phyloP scores from a whole-genome alignment of 2,113 vertebrate genomes.

The Calypte anna region DNA sequence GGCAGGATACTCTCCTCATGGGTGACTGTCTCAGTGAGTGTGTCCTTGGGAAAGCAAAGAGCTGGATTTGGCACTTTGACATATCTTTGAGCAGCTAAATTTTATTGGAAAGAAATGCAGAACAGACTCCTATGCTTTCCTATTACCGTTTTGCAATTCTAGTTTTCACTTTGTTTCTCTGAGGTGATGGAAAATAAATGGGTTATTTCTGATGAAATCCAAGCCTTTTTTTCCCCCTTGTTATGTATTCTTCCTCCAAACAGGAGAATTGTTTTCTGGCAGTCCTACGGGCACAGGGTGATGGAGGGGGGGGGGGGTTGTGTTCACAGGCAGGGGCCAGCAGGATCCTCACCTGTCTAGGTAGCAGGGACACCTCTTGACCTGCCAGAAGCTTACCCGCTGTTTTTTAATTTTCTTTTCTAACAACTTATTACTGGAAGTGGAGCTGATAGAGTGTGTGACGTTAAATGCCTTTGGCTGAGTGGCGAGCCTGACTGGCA shows the following conservation, averaged over 20 bases:
- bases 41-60: not conserved
- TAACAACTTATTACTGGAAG: not conserved
- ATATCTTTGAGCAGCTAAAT: not conserved
- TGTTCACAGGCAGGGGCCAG: not conserved
- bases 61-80: not conserved
- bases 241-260: not conserved
- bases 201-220: not conserved
- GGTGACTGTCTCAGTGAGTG: not conserved
- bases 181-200: not conserved
- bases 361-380: not conserved
- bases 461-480: not conserved
- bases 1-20: not conserved
- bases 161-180: not conserved
- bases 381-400: not conserved
- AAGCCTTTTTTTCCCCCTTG: not conserved
- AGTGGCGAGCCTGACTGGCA: not conserved
- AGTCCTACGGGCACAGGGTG: not conserved
- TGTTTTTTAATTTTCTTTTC: not conserved
- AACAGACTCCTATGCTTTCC: not conserved
- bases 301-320: too few species aligned
- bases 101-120: not conserved
- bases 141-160: not conserved
- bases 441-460: not conserved
- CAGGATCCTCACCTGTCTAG: not conserved
- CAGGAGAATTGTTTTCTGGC: not conserved